A percentile compares a stretch with the other conserved stretches of the same genome.
These are phyloP conservation scores for Aythya fuligula DNA, from an alignment of 2,797 vertebrate species.

Conservation along the genomic window DNA sequence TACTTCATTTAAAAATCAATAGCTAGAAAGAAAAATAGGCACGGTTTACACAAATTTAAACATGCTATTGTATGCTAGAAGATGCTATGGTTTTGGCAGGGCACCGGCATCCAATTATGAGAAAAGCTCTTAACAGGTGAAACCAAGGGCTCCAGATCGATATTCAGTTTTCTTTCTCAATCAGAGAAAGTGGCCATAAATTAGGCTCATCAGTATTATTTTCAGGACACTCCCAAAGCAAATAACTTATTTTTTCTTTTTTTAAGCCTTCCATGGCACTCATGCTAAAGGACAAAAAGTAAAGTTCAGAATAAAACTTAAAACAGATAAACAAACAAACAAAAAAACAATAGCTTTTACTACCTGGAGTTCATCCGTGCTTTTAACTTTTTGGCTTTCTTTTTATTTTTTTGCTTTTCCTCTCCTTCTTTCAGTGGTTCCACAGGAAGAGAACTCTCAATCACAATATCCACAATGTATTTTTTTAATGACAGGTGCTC, in stretches of 20 bases:
- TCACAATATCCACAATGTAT: constrained; percentile 93
- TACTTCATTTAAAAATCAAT: constrained; percentile 99
- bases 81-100: constrained; percentile 88
- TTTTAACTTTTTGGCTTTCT: constrained; percentile 95
- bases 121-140: constrained; percentile 98
- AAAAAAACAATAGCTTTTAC: neutral
- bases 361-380: constrained; percentile 97
- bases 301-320: constrained; percentile 16
- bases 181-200: constrained; percentile 99
- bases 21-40: constrained; percentile 90
- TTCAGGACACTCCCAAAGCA: constrained; percentile 86
- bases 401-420: constrained; percentile 93
- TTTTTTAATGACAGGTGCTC: constrained; percentile 98
- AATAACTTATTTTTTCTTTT: constrained; percentile 83
- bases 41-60: constrained; percentile 93
- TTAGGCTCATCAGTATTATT: constrained; percentile 93
- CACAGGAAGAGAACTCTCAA: constrained; percentile 85
- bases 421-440: constrained; percentile 90
- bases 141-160: constrained; percentile 88
- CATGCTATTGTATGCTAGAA: constrained; percentile 84
- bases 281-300: constrained; percentile 38
- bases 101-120: constrained; percentile 91
- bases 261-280: neutral
- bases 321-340: neutral
- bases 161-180: constrained; percentile 92